Evolutionary conservation across 2,113 vertebrate species (phyloP).

Genomic region (Thalassoma bifasciatum): DNA sequence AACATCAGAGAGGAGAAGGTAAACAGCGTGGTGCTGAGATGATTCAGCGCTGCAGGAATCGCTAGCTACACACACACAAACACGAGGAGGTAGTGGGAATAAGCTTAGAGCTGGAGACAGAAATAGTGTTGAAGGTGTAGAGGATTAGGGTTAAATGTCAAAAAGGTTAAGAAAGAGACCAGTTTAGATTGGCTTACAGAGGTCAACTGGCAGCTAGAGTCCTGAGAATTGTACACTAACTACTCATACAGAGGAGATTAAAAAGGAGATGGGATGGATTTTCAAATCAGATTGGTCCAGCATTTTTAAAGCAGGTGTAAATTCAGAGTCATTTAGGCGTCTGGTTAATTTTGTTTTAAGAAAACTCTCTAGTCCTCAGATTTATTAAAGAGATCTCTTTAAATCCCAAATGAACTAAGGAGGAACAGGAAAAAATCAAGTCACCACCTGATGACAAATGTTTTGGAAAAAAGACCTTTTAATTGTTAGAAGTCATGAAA

Average conservation of each 20-base stretch:
- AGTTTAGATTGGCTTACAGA: slow-evolving; percentile 72
- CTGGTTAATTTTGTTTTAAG: background rate
- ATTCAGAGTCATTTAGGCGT: background rate
- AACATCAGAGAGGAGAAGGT: slow-evolving; percentile 45
- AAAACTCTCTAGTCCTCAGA: background rate
- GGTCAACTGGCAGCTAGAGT: slow-evolving; percentile 22
- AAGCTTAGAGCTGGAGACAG: slow-evolving; percentile 66
- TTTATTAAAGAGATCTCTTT: background rate
- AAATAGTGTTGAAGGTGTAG: slow-evolving; percentile 76
- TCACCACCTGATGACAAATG: background rate
- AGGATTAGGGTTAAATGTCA: slow-evolving; percentile 82
- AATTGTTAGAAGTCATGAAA: slow-evolving; percentile 8
- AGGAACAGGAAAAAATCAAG: background rate
- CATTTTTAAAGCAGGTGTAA: background rate
- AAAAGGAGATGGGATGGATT: background rate
- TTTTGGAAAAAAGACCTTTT: background rate
- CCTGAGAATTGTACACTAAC: slow-evolving; percentile 6
- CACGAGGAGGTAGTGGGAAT: slow-evolving; percentile 60
- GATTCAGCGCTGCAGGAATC: slow-evolving; percentile 52
- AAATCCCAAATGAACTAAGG: background rate
- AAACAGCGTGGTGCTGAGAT: slow-evolving; percentile 39
- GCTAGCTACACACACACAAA: slow-evolving; percentile 32
- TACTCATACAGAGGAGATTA: background rate
- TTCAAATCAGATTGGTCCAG: background rate
- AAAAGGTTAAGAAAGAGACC: slow-evolving; percentile 71